Conservation (phyloP, 1,140 invertebrate species). For the Rhyacophila brunnea region DNA sequence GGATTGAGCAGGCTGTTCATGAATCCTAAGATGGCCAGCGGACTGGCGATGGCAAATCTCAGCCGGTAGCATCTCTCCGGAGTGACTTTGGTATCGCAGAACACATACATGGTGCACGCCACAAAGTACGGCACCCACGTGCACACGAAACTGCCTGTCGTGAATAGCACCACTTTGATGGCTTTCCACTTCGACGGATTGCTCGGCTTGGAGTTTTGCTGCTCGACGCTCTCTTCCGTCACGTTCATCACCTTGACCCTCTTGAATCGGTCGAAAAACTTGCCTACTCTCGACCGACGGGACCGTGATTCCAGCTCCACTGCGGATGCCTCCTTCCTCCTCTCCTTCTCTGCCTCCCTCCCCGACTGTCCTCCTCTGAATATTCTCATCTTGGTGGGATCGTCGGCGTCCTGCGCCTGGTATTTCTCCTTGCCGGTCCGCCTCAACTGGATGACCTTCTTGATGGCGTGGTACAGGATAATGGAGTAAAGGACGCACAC, state of each 20-base stretch:
- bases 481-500: constrained; percentile 56
- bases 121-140: constrained; percentile 53
- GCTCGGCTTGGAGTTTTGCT: constrained; percentile 23
- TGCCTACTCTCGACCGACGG: not conserved
- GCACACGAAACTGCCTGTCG: constrained; percentile 54
- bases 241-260: not conserved
- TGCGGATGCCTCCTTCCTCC: not conserved
- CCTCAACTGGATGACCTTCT: constrained; percentile 22
- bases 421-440: constrained; percentile 5
- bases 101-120: constrained; percentile 50
- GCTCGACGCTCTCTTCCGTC: not conserved
- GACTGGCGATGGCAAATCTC: constrained; percentile 50
- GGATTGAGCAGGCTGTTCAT: constrained; percentile 69
- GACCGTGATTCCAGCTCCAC: not conserved
- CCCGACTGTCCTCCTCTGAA: constrained; percentile 10
- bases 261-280: not conserved
- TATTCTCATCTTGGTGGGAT: constrained; percentile 6
- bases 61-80: constrained; percentile 49
- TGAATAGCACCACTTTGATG: constrained; percentile 57
- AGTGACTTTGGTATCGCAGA: constrained; percentile 47
- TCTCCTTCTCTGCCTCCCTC: not conserved
- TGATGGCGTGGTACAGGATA: constrained; percentile 35
- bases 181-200: constrained; percentile 56
- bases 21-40: constrained; percentile 59
- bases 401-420: not conserved